Percentiles rank a stretch among this genome's conserved stretches.
These are phyloP conservation scores for Enteromius argenteus DNA, from an alignment of 2,797 vertebrate species.

Conservation along the genomic window DNA sequence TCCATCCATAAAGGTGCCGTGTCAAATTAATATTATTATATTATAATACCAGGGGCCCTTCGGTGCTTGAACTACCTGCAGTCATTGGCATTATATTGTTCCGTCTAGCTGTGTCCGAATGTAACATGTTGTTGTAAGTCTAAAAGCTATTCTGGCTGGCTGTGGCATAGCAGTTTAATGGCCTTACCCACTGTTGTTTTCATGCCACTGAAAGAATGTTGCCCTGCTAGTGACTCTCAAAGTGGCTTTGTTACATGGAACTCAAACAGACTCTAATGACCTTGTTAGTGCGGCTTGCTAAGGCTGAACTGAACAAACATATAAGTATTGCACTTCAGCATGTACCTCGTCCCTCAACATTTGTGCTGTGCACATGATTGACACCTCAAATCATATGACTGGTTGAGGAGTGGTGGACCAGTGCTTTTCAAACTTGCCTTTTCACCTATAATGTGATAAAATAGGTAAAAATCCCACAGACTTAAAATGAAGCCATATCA, in stretches of 20 bases:
- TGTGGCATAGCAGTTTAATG: slow-evolving; percentile 6
- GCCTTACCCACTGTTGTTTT: slow-evolving; percentile 7
- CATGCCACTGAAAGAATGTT: slow-evolving; percentile 25
- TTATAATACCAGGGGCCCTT: too few relatives aligned
- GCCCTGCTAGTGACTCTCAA: neutral
- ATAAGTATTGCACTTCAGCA: neutral
- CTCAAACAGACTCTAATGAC: neutral
- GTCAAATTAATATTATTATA: neutral
- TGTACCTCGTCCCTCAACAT: neutral
- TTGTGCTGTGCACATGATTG: neutral
- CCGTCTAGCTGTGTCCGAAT: neutral
- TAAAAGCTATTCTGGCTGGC: slow-evolving; percentile 6
- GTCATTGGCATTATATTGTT: neutral
- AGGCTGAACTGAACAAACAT: neutral
- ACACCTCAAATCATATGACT: neutral
- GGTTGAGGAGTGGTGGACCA: neutral
- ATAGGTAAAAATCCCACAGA: neutral
- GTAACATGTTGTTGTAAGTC: neutral
- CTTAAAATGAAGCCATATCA: neutral
- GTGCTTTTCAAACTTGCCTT: neutral
- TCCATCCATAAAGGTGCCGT: neutral
- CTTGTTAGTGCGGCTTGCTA: slow-evolving; percentile 2
- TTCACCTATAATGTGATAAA: neutral
- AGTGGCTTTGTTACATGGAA: neutral
- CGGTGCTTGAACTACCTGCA: too few relatives aligned